phyloP scores from a whole-genome alignment of 2,888 invertebrate species.

The Erpobdella octoculata region DNA sequence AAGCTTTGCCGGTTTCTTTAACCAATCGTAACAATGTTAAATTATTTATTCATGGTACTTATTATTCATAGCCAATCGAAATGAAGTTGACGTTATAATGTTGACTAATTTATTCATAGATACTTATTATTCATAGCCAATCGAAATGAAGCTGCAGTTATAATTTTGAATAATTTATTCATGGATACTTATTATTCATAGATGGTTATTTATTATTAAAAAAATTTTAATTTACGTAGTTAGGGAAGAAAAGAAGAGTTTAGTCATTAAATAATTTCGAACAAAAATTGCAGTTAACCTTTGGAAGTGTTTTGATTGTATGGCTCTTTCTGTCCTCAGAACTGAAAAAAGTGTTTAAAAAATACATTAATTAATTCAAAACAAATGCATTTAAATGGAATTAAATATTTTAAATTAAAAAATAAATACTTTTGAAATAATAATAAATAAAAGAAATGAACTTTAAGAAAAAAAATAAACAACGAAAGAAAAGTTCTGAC shows the following conservation, averaged over 20 bases:
- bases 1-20: constrained; percentile 67
- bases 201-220: no score
- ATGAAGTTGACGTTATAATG: no score
- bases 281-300: no score
- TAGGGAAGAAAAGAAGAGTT: no score
- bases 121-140: neutral
- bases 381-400: no score
- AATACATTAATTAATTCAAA: no score
- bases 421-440: no score
- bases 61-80: neutral
- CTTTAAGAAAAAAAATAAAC: no score
- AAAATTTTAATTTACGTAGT: no score
- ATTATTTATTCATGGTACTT: neutral
- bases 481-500: constrained; percentile 43
- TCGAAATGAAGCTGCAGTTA: neutral
- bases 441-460: constrained; percentile 7
- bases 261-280: no score
- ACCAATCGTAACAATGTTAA: no score
- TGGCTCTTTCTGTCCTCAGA: constrained; percentile 80
- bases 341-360: constrained; percentile 42
- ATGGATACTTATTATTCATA: neutral
- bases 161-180: neutral
- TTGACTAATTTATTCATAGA: neutral
- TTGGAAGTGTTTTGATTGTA: constrained; percentile 52
- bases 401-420: neutral